Conservation (phyloP, 1,140 invertebrate genomes). For the Bombus terrestris region DNA sequence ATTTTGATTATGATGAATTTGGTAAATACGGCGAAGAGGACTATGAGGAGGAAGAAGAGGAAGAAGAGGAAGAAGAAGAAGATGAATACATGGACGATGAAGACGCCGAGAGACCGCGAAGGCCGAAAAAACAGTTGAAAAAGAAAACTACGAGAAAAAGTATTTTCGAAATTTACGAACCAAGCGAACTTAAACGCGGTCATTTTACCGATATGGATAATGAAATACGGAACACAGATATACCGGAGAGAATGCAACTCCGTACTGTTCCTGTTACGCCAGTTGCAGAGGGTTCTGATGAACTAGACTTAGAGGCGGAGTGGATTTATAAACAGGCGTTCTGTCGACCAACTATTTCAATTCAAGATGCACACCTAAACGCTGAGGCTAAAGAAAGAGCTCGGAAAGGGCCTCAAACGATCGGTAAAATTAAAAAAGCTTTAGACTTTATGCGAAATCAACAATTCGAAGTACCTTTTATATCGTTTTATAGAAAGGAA, state of each 20-base stretch:
- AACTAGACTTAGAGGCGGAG: slow-evolving; percentile 96
- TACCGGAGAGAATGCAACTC: slow-evolving; percentile 96
- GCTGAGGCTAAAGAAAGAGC: slow-evolving; percentile 84
- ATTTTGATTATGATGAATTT: slow-evolving; percentile 99
- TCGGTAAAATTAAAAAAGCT: slow-evolving; percentile 96
- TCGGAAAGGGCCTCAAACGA: slow-evolving; percentile 86
- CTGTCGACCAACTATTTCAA: slow-evolving; percentile 90
- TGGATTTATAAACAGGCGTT: slow-evolving; percentile 99
- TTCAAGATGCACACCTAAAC: slow-evolving; percentile 86
- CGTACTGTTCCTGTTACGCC: slow-evolving; percentile 93
- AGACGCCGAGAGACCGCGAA: slow-evolving; percentile 83
- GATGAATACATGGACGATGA: slow-evolving; percentile 90
- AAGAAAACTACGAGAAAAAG: slow-evolving; percentile 94
- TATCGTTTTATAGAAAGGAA: slow-evolving; percentile 99
- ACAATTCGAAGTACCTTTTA: slow-evolving; percentile 98
- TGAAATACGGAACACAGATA: slow-evolving; percentile 93
- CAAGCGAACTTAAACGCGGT: slow-evolving; percentile 97
- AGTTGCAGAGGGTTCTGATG: slow-evolving; percentile 91
- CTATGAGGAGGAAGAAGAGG: slow-evolving; percentile 91
- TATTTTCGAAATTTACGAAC: slow-evolving; percentile 98
- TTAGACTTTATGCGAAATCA: slow-evolving; percentile 98
- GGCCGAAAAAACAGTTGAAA: slow-evolving; percentile 88
- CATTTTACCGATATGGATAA: slow-evolving; percentile 98
- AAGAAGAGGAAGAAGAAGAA: slow-evolving; percentile 89
- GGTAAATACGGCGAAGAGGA: slow-evolving; percentile 94